Evolutionary conservation across 2,888 invertebrate species (phyloP), one percentile per base, ranked within the genome.

Genomic region (Netelia melanura): DNA sequence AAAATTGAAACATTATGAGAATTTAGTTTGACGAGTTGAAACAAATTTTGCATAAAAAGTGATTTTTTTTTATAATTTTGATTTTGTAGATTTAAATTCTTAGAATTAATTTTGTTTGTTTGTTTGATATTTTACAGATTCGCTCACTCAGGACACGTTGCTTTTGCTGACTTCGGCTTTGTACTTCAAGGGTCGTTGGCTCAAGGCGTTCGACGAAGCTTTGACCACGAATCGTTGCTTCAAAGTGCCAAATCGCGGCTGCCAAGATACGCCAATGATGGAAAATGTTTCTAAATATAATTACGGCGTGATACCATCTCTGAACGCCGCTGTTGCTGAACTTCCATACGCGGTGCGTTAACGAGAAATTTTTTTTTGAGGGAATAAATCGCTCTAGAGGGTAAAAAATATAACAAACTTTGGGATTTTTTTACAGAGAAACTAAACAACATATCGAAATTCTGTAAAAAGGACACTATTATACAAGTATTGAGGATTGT

Each of bases 171-270:
- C 97, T 88, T 97, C 97, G 89, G 97, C 97, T 0, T 94, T 97
- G 89, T 97, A 97, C 92, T 97, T 97, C 94, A 96, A 96, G 86
- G 97, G 97, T n/a, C 95, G 95, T 11, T 97, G 97, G 97, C 95
- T 96, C 84, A 94, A 95, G 38, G 94, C 96, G 0, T 97, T 97
- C 91, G 95, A 96, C 83, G 91, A 93, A 11, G 91, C 90, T 2
- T 89, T 91, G 21, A 96, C 96, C 0, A 90, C 89, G 74, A 90
- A 94, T 1, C 95, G 95, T 54, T 95, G 96, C 84, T 97, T 97
- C 94, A 95, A 96, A 90, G 94, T 95, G 82, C 95, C 95, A 11
- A 95, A 94, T 62, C 94, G 94, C 0, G 95, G 95, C 87, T 96
- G 97, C 90, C 94, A 95, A 82, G 94, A 95, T 87, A 95, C 95